phyloP scores from a whole-genome alignment of 2,113 vertebrate genomes.

The Struthio camelus region DNA sequence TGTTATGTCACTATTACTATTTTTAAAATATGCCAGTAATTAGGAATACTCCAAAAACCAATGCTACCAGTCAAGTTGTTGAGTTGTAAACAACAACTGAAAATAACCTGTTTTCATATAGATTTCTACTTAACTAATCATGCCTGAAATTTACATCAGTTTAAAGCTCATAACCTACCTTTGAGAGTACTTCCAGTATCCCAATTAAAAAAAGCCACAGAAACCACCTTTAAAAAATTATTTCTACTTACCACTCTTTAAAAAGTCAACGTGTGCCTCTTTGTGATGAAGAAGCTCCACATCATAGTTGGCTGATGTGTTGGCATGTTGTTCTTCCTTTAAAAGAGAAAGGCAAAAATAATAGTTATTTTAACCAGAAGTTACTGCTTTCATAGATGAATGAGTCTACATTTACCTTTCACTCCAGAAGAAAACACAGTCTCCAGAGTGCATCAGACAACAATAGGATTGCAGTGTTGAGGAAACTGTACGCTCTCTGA shows the following conservation, averaged over 20 bases:
- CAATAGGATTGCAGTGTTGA: neutral
- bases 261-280: constrained; percentile 94
- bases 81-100: neutral
- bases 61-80: neutral
- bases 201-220: neutral
- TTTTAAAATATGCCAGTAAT: neutral
- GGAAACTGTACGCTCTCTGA: constrained; percentile 23
- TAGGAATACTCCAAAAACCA: neutral
- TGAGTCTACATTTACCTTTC: constrained; percentile 29
- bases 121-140: too few relatives aligned
- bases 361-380: neutral
- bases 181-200: neutral
- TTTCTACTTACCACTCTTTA: constrained; percentile 88
- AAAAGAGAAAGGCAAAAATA: constrained; percentile 29
- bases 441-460: constrained; percentile 37
- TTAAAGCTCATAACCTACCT: neutral
- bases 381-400: neutral
- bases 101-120: neutral
- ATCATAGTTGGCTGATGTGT: constrained; percentile 98
- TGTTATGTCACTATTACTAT: neutral
- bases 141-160: neutral
- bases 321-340: constrained; percentile 98
- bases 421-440: constrained; percentile 18
- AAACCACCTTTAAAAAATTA: neutral
- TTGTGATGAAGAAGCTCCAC: constrained; percentile 97